Percentiles rank a stretch among this genome's conserved stretches.
Evolutionary conservation across 2,888 invertebrate species (phyloP).

Genomic region (Sepioteuthis lessoniana): DNA sequence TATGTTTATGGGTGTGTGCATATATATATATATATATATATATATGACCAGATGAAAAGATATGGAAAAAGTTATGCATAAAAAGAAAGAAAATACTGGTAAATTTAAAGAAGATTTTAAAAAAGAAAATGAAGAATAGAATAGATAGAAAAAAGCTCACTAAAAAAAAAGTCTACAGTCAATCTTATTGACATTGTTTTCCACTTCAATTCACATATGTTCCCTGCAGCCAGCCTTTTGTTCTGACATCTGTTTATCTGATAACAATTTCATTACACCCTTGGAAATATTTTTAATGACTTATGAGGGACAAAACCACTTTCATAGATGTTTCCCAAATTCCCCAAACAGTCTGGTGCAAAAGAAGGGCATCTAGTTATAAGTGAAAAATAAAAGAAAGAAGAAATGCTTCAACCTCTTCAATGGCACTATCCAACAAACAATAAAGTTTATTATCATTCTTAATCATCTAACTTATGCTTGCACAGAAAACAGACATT

Average conservation of each 20-base stretch:
- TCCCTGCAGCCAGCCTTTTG: background rate
- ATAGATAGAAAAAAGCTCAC: background rate
- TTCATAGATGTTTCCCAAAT: background rate
- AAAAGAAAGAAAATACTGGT: too few species aligned
- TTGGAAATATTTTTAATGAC: conserved; percentile 21
- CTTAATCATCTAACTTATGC: background rate
- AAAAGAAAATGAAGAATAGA: too few species aligned
- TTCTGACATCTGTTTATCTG: background rate
- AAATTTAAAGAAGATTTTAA: too few species aligned
- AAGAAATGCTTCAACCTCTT: background rate
- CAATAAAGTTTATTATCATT: background rate
- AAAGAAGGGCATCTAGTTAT: background rate
- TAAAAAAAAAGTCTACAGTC: background rate
- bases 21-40: too few species aligned
- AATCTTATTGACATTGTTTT: background rate
- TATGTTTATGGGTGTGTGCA: too few species aligned
- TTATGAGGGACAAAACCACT: conserved; percentile 10
- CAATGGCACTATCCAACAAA: background rate
- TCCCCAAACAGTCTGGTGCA: background rate
- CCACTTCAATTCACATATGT: background rate
- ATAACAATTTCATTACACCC: conserved; percentile 21
- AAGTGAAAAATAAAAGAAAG: background rate
- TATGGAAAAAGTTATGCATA: too few species aligned
- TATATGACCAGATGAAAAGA: too few species aligned
- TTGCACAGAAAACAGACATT: background rate